These are phyloP conservation scores for Anser cygnoides DNA, from an alignment of 2,113 vertebrate species.

Conservation along the genomic window DNA sequence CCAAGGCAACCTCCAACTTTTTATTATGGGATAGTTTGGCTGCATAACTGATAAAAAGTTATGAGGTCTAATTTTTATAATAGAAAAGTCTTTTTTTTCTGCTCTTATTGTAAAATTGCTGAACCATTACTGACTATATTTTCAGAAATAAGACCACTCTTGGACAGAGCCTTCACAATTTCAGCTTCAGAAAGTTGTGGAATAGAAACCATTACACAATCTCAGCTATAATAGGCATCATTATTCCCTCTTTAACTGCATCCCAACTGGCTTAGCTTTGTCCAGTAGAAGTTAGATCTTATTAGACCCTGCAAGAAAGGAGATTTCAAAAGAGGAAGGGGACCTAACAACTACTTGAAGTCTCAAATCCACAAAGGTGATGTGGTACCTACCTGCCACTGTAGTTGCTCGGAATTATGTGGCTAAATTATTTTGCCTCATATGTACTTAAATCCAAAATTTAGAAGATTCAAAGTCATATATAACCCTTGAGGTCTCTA, in stretches of 20 bases:
- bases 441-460: not conserved
- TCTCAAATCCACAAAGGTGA: not conserved
- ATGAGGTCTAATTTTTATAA: constrained; percentile 16
- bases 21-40: not conserved
- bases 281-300: not conserved
- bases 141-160: not conserved
- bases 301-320: not conserved
- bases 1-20: not conserved
- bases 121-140: not conserved
- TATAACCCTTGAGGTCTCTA: fast-evolving
- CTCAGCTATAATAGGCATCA: not conserved
- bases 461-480: not conserved
- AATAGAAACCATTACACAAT: not conserved
- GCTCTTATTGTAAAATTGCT: not conserved
- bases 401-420: not conserved
- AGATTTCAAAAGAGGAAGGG: not conserved
- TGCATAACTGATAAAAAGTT: not conserved
- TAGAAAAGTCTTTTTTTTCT: not conserved
- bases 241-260: not conserved
- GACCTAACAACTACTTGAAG: not conserved
- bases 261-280: not conserved
- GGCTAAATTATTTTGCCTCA: not conserved
- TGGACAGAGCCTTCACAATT: not conserved
- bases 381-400: not conserved
- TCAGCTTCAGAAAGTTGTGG: not conserved